Conservation (phyloP, 1,140 invertebrate genomes). For the Drosophila triauraria region DNA sequence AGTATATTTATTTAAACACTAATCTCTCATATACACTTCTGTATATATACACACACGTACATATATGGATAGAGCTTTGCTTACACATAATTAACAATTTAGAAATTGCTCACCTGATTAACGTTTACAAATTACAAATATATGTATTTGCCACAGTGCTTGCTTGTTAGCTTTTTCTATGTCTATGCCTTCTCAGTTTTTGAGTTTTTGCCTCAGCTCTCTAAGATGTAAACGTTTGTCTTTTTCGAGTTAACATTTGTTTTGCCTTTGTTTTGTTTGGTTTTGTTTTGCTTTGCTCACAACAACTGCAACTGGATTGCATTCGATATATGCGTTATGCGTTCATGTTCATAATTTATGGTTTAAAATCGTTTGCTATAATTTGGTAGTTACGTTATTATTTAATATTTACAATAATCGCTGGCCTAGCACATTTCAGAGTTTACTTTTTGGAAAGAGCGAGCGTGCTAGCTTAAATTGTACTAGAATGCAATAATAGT, state of each 20-base stretch:
- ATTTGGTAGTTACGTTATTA: conserved; percentile 37
- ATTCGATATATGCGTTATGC: conserved; percentile 33
- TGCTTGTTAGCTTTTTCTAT: conserved; percentile 38
- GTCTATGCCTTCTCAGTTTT: conserved; percentile 25
- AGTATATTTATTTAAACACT: conserved; percentile 46
- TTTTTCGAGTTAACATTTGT: conserved; percentile 67
- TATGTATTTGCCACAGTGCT: conserved; percentile 75
- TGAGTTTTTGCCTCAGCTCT: conserved; percentile 12
- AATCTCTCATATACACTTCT: conserved; percentile 47
- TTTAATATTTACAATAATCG: conserved; percentile 64
- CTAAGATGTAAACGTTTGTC: conserved; percentile 62
- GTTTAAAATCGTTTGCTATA: conserved; percentile 49
- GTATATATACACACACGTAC: conserved; percentile 42
- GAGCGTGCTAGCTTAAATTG: conserved; percentile 24
- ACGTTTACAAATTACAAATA: conserved; percentile 50
- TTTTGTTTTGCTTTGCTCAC: conserved; percentile 25
- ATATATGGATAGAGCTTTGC: conserved; percentile 62
- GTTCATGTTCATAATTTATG: conserved; percentile 39
- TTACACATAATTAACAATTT: conserved; percentile 83
- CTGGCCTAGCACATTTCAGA: conserved; percentile 42
- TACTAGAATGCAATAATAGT: conserved; percentile 30
- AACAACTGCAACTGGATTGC: conserved; percentile 52
- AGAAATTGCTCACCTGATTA: conserved; percentile 82
- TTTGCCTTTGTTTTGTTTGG: conserved; percentile 30
- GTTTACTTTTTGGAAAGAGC: conserved; percentile 20